Conservation (phyloP, 2,888 invertebrate species). For the Cylindroiulus punctatus region DNA sequence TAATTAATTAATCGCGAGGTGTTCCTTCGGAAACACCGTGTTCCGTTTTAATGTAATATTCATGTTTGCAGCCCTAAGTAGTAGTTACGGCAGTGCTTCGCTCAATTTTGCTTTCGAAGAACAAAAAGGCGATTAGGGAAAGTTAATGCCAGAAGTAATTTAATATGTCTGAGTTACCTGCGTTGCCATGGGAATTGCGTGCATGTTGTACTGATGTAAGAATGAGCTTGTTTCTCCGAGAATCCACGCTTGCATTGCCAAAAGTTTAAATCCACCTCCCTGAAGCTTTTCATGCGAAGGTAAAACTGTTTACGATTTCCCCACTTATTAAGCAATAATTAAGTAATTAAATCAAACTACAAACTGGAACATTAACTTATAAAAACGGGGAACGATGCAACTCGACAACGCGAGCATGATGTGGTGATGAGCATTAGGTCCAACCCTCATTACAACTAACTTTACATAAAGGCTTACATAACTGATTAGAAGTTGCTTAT, state of each 20-base stretch:
- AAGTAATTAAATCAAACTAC: too few relatives aligned
- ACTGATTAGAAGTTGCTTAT: too few relatives aligned
- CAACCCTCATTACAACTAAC: too few relatives aligned
- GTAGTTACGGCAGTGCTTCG: neutral
- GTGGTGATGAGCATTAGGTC: too few relatives aligned
- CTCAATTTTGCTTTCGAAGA: constrained; percentile 2
- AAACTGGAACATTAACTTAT: too few relatives aligned
- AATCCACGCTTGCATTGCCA: neutral
- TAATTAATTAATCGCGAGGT: neutral
- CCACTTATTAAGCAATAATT: too few relatives aligned
- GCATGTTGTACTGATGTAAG: neutral
- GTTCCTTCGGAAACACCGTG: neutral
- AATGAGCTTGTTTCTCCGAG: neutral
- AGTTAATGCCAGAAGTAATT: neutral
- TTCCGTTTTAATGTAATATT: neutral
- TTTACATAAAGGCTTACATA: too few relatives aligned
- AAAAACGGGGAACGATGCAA: too few relatives aligned
- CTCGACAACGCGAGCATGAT: too few relatives aligned
- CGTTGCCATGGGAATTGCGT: neutral
- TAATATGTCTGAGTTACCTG: neutral
- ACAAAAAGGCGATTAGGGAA: constrained; percentile 4
- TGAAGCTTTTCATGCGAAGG: too few relatives aligned
- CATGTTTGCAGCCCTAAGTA: neutral
- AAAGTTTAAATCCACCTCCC: neutral
- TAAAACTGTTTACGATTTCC: too few relatives aligned